These are phyloP conservation scores for Onychorhynchus coronatus DNA, from an alignment of 2,113 vertebrate species.

Conservation along the genomic window DNA sequence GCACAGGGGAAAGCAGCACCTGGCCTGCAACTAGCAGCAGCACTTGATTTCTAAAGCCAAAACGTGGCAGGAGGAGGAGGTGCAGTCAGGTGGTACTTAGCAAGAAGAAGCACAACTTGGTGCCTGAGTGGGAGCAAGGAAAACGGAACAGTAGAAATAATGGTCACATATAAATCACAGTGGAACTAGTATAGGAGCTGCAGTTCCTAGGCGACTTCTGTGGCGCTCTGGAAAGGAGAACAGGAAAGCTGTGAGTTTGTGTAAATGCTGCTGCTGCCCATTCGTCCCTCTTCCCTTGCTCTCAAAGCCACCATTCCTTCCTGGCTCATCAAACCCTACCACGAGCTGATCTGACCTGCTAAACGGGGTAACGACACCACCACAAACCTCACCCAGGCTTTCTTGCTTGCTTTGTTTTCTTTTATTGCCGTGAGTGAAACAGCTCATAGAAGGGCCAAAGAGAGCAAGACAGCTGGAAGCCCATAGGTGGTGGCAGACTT, in stretches of 20 bases:
- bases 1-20: neutral
- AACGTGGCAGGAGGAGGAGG: neutral
- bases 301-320: neutral
- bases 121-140: neutral
- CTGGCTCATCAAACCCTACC: fast-evolving
- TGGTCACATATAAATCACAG: neutral
- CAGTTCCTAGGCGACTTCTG: neutral
- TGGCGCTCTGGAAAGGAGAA: neutral
- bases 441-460: neutral
- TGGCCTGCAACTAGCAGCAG: neutral
- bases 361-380: fast-evolving
- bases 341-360: neutral
- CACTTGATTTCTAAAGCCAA: too few species aligned
- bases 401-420: neutral
- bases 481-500: fast-evolving
- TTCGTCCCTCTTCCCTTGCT: neutral
- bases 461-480: neutral
- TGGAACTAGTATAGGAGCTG: neutral
- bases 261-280: neutral
- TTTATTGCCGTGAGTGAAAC: neutral
- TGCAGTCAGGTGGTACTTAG: neutral
- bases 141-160: neutral
- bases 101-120: neutral
- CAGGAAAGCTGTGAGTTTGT: fast-evolving
- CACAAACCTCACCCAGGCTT: too few species aligned